These are phyloP conservation scores for Trisateles emortualis DNA, from an alignment of 2,888 invertebrate genomes.

Conservation along the genomic window DNA sequence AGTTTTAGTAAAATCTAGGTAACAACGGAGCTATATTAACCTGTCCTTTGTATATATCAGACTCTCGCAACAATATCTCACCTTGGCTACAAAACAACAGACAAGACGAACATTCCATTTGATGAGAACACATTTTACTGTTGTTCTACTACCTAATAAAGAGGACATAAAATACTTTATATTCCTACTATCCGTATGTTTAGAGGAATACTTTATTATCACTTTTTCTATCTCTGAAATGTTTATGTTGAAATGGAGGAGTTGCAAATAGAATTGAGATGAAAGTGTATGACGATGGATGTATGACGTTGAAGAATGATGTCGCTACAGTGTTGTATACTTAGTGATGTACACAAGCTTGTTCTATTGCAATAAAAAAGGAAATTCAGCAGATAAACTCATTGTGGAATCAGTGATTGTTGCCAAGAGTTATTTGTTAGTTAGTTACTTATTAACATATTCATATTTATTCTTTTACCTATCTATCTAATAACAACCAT, in stretches of 20 bases:
- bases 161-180: constrained; percentile 66
- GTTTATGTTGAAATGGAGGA: constrained; percentile 31
- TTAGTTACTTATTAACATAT: too few relatives aligned
- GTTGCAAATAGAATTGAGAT: constrained; percentile 21
- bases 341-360: too few relatives aligned
- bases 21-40: not conserved
- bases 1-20: constrained; percentile 1
- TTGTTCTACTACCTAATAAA: constrained; percentile 71
- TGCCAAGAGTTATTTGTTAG: too few relatives aligned
- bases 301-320: not conserved
- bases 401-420: too few relatives aligned
- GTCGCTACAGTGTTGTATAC: too few relatives aligned
- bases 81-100: constrained; percentile 34
- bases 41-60: constrained; percentile 12
- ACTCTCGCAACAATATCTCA: constrained; percentile 20
- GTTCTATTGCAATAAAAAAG: too few relatives aligned
- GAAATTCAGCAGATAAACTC: too few relatives aligned
- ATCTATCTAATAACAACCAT: too few relatives aligned
- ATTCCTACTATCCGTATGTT: constrained; percentile 36
- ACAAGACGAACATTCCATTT: constrained; percentile 55
- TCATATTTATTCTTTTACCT: too few relatives aligned
- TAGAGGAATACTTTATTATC: constrained; percentile 53
- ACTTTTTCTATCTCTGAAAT: constrained; percentile 38
- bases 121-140: constrained; percentile 72
- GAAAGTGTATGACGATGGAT: constrained; percentile 6